A percentile compares a stretch with the other conserved stretches of the same genome.
Conservation (phyloP, 2,113 vertebrate genomes). For the Pogonocichla stellata region DNA sequence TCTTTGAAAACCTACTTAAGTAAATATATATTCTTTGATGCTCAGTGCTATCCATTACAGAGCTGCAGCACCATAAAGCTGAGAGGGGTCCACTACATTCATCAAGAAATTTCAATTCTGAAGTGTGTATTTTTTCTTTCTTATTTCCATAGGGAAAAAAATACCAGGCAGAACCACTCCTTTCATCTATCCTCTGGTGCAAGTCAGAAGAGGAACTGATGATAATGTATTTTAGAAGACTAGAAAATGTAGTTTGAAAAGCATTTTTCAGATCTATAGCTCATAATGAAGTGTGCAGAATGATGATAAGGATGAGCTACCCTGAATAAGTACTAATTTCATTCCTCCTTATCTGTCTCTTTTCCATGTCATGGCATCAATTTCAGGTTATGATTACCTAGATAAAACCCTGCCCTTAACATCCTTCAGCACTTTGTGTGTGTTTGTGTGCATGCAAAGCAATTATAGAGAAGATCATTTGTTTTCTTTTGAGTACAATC, state of each 20-base stretch:
- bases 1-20: background rate
- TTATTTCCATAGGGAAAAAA: background rate
- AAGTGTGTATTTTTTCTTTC: background rate
- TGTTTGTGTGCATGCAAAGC: background rate
- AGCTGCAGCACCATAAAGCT: background rate
- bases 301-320: slow-evolving; percentile 45
- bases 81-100: background rate
- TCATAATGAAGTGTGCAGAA: slow-evolving; percentile 48
- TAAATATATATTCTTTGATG: background rate
- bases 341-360: slow-evolving; percentile 52
- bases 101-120: background rate
- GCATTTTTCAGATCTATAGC: slow-evolving; percentile 18
- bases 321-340: slow-evolving; percentile 45
- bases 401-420: slow-evolving; percentile 35
- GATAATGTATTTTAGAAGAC: background rate
- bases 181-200: background rate
- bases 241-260: background rate
- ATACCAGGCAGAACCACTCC: background rate
- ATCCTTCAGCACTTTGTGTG: background rate
- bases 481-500: background rate
- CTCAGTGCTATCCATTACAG: background rate
- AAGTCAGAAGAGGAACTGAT: background rate
- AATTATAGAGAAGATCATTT: slow-evolving; percentile 22
- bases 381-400: slow-evolving; percentile 44
- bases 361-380: slow-evolving; percentile 29